Evolutionary conservation across 2,888 invertebrate genomes (phyloP).

Genomic region (Gasteruption jaculator): DNA sequence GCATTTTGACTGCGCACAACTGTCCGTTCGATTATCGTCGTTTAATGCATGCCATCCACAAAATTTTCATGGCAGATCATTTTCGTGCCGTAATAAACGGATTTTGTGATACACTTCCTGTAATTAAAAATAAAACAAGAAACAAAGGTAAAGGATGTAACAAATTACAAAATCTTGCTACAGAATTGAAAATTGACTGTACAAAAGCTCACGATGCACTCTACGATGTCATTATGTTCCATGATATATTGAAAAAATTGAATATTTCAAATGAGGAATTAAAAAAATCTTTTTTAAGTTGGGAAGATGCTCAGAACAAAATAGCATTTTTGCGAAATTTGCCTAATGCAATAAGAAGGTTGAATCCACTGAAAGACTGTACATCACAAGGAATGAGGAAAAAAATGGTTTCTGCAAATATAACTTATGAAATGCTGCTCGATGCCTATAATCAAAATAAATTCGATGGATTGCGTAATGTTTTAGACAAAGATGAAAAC

Average conservation of each 20-base stretch:
- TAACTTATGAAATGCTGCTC: neutral
- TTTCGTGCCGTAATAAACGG: conserved; percentile 6
- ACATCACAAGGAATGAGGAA: neutral
- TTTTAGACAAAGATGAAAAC: neutral
- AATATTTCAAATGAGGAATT: neutral
- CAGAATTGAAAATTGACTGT: neutral
- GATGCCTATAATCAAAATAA: neutral
- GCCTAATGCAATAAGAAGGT: neutral
- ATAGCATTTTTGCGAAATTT: too few species aligned
- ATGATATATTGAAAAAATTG: conserved; percentile 5
- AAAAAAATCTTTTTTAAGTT: neutral
- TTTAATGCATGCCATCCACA: too few species aligned
- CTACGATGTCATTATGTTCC: conserved; percentile 1
- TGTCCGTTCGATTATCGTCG: conserved; percentile 15
- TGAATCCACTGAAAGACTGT: neutral
- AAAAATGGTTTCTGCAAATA: conserved; percentile 1
- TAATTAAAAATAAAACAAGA: conserved; percentile 1
- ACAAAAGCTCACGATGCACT: conserved; percentile 1
- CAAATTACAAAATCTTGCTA: neutral
- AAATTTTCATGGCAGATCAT: too few species aligned
- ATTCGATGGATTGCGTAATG: neutral
- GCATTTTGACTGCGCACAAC: conserved; percentile 14
- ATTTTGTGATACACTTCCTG: conserved; percentile 9
- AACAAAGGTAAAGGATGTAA: conserved; percentile 18
- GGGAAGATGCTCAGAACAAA: neutral